A percentile compares a stretch with the other conserved stretches of the same genome.
These are phyloP conservation scores for Lobophora halterata DNA, from an alignment of 2,888 invertebrate genomes.

Conservation along the genomic window DNA sequence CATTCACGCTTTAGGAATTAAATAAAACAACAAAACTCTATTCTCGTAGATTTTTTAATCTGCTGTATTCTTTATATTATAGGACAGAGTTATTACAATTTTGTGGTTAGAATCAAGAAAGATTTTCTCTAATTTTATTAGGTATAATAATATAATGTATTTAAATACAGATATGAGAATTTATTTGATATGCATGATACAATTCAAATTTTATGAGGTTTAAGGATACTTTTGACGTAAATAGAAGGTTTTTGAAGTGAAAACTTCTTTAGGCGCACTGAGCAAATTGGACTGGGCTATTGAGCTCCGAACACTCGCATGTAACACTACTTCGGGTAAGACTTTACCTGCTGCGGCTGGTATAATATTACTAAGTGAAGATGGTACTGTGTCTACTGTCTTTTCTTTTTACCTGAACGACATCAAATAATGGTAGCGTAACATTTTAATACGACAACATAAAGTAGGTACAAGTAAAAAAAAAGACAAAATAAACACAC, in stretches of 20 bases:
- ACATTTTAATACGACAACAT: too few relatives aligned
- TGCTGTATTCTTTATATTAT: slow-evolving; percentile 26
- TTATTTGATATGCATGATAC: slow-evolving; percentile 47
- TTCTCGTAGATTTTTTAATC: slow-evolving; percentile 26
- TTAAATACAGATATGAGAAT: slow-evolving; percentile 41
- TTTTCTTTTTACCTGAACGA: too few relatives aligned
- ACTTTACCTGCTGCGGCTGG: too few relatives aligned
- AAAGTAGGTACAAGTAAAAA: too few relatives aligned
- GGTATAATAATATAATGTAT: slow-evolving; percentile 13
- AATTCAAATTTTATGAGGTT: slow-evolving; percentile 19
- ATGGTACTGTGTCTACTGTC: too few relatives aligned
- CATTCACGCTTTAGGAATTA: background rate
- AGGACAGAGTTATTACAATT: slow-evolving; percentile 38
- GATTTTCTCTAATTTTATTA: slow-evolving; percentile 16
- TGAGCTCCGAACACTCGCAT: too few relatives aligned
- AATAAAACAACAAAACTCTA: slow-evolving; percentile 1
- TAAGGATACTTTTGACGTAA: too few relatives aligned
- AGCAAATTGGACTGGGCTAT: too few relatives aligned
- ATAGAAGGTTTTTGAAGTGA: slow-evolving; percentile 4
- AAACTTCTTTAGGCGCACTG: slow-evolving; percentile 10
- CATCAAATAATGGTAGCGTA: too few relatives aligned
- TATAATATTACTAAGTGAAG: too few relatives aligned
- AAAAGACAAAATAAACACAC: too few relatives aligned
- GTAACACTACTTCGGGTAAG: too few relatives aligned
- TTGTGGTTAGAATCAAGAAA: slow-evolving; percentile 31